Evolutionary conservation across 2,113 vertebrate species (phyloP).

Genomic region (Lasiurus borealis): DNA sequence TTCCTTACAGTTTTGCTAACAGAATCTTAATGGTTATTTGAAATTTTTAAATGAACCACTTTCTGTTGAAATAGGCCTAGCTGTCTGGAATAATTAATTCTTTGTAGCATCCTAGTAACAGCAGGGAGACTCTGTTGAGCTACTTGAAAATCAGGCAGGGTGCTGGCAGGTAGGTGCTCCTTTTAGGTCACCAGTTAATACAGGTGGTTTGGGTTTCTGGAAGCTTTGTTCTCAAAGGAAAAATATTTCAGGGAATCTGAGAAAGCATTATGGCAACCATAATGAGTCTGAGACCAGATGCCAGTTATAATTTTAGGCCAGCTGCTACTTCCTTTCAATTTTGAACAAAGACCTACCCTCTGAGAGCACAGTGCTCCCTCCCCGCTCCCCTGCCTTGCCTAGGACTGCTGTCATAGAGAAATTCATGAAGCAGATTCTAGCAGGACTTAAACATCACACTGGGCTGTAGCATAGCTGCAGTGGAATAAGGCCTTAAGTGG

Average conservation of each 20-base stretch:
- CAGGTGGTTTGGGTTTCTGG: constrained; percentile 70
- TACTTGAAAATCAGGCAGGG: constrained; percentile 68
- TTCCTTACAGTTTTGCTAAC: constrained; percentile 56
- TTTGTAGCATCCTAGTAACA: constrained; percentile 11
- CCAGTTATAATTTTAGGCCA: constrained; percentile 75
- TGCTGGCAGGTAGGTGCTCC: constrained; percentile 64
- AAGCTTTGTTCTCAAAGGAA: constrained; percentile 73
- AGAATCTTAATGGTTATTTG: constrained; percentile 15
- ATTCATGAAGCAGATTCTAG: not conserved
- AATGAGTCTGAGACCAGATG: constrained; percentile 73
- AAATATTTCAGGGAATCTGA: constrained; percentile 72
- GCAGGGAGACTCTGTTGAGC: constrained; percentile 31
- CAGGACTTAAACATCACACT: constrained; percentile 5
- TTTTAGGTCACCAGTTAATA: constrained; percentile 68
- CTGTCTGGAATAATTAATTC: constrained; percentile 61
- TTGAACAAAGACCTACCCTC: constrained; percentile 68
- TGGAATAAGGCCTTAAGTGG: constrained; percentile 27
- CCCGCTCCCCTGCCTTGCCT: not conserved
- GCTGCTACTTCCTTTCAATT: constrained; percentile 67
- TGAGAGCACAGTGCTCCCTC: constrained; percentile 50
- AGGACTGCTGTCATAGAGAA: not conserved
- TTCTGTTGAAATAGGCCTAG: constrained; percentile 38
- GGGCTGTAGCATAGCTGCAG: not conserved
- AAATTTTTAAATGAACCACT: constrained; percentile 56
- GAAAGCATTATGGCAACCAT: constrained; percentile 31